Conservation (phyloP, 2,888 invertebrate genomes). For the Scrobipalpa atriplicella region DNA sequence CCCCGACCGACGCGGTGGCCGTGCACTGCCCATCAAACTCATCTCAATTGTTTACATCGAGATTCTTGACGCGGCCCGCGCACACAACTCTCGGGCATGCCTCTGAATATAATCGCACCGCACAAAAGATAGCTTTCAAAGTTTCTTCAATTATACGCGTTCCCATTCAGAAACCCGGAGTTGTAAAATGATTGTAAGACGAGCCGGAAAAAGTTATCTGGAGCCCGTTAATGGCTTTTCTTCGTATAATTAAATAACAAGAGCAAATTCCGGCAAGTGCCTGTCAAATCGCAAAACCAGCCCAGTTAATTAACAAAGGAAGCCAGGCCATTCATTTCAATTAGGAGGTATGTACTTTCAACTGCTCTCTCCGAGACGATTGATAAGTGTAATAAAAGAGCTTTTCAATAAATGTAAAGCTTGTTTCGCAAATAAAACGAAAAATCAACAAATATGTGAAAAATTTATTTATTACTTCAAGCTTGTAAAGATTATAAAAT, state of each 20-base stretch:
- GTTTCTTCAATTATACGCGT: conserved; percentile 14
- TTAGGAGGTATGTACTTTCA: conserved; percentile 35
- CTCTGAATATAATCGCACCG: conserved; percentile 20
- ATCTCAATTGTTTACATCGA: conserved; percentile 23
- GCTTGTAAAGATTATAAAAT: background rate
- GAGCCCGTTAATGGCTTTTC: background rate
- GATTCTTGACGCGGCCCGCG: conserved; percentile 16
- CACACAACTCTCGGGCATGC: conserved; percentile 10
- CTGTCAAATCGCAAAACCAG: conserved; percentile 41
- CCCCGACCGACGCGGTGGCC: no score
- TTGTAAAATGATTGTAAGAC: conserved; percentile 12
- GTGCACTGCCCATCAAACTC: conserved; percentile 13
- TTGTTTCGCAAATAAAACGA: conserved; percentile 28
- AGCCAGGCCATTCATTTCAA: conserved; percentile 46
- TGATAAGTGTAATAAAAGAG: conserved; percentile 33
- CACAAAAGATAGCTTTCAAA: conserved; percentile 17
- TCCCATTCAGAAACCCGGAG: conserved; percentile 3
- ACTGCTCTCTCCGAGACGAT: conserved; percentile 52
- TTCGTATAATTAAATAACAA: conserved; percentile 18
- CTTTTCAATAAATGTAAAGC: conserved; percentile 31
- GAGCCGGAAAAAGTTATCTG: background rate
- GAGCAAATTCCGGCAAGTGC: conserved; percentile 39
- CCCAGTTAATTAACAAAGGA: conserved; percentile 36
- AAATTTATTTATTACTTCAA: conserved; percentile 27
- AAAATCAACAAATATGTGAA: conserved; percentile 33